Evolutionary conservation across 2,888 invertebrate genomes (phyloP).

Genomic region (Cephus rjabovi): DNA sequence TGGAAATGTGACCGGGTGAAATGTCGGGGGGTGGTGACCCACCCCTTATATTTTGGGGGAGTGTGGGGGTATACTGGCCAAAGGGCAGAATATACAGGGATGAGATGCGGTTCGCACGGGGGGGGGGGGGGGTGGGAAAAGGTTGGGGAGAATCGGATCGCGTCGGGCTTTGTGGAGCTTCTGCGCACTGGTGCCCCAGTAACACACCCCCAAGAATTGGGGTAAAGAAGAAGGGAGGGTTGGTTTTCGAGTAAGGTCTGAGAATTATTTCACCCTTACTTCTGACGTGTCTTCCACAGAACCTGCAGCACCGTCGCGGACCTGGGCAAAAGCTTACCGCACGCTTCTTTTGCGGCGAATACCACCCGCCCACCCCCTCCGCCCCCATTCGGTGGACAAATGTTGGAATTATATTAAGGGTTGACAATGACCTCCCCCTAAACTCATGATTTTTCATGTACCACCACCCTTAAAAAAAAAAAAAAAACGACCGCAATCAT

Average conservation of each 20-base stretch:
- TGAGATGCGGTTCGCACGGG: slow-evolving; percentile 20
- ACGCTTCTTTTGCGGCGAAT: background rate
- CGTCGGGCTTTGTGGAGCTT: slow-evolving; percentile 49
- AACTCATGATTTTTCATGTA: background rate
- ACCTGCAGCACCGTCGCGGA: background rate
- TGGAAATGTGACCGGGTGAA: slow-evolving; percentile 47
- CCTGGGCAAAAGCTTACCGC: background rate
- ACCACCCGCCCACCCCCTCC: background rate
- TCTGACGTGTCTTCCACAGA: background rate
- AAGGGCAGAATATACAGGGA: slow-evolving; percentile 7
- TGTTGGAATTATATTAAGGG: background rate
- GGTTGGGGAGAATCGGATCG: slow-evolving; percentile 38
- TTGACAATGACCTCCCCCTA: background rate
- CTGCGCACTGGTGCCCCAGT: slow-evolving; percentile 63
- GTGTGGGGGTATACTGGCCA: slow-evolving; percentile 23
- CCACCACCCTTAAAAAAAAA: background rate
- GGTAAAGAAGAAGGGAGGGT: slow-evolving; percentile 23
- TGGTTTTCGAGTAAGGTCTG: slow-evolving; percentile 37
- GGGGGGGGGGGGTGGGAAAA: background rate
- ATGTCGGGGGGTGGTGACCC: slow-evolving; percentile 46
- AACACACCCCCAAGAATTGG: slow-evolving; percentile 55
- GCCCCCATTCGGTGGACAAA: background rate
- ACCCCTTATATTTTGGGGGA: slow-evolving; percentile 47
- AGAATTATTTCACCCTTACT: slow-evolving; percentile 21
- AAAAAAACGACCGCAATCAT: background rate